Percentiles rank a stretch among this genome's conserved stretches.
Conservation (phyloP, 2,888 invertebrate genomes). For the Alitta virens region DNA sequence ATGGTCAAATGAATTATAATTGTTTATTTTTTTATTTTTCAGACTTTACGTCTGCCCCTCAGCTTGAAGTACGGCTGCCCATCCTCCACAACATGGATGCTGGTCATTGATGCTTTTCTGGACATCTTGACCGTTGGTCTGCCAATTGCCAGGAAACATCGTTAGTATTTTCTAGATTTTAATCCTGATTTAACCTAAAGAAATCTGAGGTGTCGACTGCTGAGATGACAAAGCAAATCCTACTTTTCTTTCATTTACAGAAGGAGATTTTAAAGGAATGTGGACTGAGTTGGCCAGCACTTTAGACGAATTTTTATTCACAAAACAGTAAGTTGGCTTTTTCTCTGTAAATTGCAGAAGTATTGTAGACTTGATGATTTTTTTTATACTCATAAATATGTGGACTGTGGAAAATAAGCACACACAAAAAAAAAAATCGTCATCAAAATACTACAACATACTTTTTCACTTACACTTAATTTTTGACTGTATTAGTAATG, state of each 20-base stretch:
- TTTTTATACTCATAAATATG: too few relatives aligned
- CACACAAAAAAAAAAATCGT: too few relatives aligned
- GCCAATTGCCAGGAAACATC: constrained; percentile 77
- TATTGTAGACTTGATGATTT: too few relatives aligned
- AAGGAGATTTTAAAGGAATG: constrained; percentile 52
- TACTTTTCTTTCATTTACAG: constrained; percentile 17
- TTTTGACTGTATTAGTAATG: too few relatives aligned
- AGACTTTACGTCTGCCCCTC: constrained; percentile 72
- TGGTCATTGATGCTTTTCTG: constrained; percentile 74
- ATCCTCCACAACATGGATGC: constrained; percentile 78
- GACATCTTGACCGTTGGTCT: constrained; percentile 79
- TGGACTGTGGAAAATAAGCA: too few relatives aligned
- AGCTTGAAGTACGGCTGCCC: constrained; percentile 79
- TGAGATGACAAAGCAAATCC: neutral
- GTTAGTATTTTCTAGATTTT: too few relatives aligned
- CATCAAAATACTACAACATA: too few relatives aligned
- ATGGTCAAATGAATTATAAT: too few relatives aligned
- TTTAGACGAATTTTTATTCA: constrained; percentile 88
- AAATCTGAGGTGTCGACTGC: too few relatives aligned
- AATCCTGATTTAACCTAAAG: too few relatives aligned
- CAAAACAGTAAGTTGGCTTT: constrained; percentile 69
- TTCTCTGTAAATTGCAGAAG: too few relatives aligned
- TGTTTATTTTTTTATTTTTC: constrained; percentile 55
- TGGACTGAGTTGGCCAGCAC: constrained; percentile 86
- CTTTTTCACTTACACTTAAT: too few relatives aligned